Evolutionary conservation across 2,888 invertebrate genomes (phyloP), one percentile per base, ranked within the genome.

Genomic region (Perizoma flavofasciatum): DNA sequence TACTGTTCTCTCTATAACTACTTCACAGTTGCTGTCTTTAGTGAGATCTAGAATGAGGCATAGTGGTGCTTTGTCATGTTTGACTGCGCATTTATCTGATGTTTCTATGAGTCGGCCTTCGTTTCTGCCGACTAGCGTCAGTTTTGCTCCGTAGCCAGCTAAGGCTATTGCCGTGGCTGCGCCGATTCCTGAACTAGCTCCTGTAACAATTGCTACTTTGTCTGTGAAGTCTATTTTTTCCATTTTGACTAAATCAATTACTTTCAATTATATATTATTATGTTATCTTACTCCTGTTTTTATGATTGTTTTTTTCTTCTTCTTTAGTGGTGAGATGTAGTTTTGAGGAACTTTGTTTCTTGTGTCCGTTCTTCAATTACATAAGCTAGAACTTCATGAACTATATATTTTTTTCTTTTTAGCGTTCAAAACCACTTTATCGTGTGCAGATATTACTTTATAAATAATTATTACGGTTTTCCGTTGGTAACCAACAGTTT

Each of bases 151-250:
- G 8, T 72, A 74, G 5, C 55, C 59, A 0, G 83, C 78, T 34
- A 82, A 78, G 0, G 68, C 63, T 57, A 72, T 66, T 0, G 84
- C 83, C 1, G 79, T 73, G 50, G 75, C 82, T 4, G 84, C 84
- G 4, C 84, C 82, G 11, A 85, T 81, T 0, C 82, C 84, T 0
- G 82, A 83, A 63, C 84, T 84, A 0, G 83, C 83, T 0, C 84
- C 83, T 5, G 84, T 84, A 49, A 84, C 69, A 10, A 85, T 82
- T 6, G 78, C 80, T 2, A 83, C 81, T 76, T 84, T 84, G 7
- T 74, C 74, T 43, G 54, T 67, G 32, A 83, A 78, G 49, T 80
- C 67, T 22, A 84, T 70, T 47, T 64, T 64, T 6, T 79, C 73
- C 81, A 80, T 79, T 40, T 63, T 58, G 39, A 8, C 4, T 10